Conservation (phyloP, 2,113 vertebrate genomes). For the Trogon surrucura region DNA sequence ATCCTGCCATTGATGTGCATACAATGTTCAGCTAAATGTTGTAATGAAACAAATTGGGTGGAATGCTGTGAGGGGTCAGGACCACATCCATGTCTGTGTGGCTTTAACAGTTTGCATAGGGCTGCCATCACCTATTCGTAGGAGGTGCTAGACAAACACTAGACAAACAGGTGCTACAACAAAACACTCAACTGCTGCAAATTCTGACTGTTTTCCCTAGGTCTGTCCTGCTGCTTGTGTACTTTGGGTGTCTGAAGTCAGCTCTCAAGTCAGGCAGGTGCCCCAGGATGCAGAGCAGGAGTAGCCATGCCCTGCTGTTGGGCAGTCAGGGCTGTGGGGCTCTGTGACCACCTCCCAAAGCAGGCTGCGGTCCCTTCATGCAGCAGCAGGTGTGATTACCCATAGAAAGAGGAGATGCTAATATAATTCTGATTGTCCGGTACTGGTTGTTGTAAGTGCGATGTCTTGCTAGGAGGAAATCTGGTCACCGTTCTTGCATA, state of each 20-base stretch:
- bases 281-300: no score
- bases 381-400: fast-evolving
- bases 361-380: not conserved
- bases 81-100: not conserved
- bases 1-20: not conserved
- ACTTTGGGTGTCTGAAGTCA: not conserved
- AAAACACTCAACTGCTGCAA: not conserved
- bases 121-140: not conserved
- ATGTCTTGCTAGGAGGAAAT: fast-evolving
- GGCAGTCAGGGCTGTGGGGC: no score
- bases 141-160: not conserved
- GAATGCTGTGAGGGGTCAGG: not conserved
- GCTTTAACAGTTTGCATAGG: not conserved
- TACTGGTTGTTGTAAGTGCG: not conserved
- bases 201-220: not conserved
- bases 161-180: no score
- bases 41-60: not conserved
- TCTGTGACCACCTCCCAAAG: no score
- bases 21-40: not conserved
- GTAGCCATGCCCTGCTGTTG: no score
- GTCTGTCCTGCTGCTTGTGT: not conserved
- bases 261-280: no score
- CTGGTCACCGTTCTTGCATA: not conserved
- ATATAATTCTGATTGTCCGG: fast-evolving
- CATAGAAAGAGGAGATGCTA: no score